Conservation (phyloP, 2,113 vertebrate genomes). For the Hepsetus odoe region DNA sequence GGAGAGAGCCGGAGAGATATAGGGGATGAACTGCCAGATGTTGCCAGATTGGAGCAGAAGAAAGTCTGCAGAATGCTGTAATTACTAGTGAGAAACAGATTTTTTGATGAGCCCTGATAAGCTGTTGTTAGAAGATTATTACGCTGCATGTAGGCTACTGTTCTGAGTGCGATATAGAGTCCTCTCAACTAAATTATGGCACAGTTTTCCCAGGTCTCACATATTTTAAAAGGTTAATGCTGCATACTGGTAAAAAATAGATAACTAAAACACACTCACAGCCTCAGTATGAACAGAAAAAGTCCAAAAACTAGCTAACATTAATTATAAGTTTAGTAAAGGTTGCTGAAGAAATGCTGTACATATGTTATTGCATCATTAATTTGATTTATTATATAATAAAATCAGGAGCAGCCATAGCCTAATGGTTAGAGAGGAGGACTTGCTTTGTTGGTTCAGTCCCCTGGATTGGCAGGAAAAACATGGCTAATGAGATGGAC, state of each 20-base stretch:
- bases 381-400: too few relatives aligned
- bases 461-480: too few relatives aligned
- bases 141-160: not conserved
- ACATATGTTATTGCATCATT: too few relatives aligned
- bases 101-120: not conserved
- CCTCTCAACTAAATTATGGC: not conserved
- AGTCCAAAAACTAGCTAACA: too few relatives aligned
- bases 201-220: not conserved
- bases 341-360: too few relatives aligned
- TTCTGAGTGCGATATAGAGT: not conserved
- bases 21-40: not conserved
- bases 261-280: not conserved
- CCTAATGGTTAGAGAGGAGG: too few relatives aligned
- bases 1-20: conserved; percentile 14
- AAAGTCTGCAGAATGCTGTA: not conserved
- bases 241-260: too few relatives aligned
- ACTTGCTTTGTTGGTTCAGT: too few relatives aligned
- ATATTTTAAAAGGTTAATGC: conserved; percentile 14
- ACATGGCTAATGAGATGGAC: too few relatives aligned
- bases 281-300: too few relatives aligned
- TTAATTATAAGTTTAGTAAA: too few relatives aligned
- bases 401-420: too few relatives aligned
- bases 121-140: not conserved
- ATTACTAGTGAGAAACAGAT: not conserved
- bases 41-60: not conserved